phyloP scores from a whole-genome alignment of 2,113 vertebrate species.

The Melanocharis versteri region DNA sequence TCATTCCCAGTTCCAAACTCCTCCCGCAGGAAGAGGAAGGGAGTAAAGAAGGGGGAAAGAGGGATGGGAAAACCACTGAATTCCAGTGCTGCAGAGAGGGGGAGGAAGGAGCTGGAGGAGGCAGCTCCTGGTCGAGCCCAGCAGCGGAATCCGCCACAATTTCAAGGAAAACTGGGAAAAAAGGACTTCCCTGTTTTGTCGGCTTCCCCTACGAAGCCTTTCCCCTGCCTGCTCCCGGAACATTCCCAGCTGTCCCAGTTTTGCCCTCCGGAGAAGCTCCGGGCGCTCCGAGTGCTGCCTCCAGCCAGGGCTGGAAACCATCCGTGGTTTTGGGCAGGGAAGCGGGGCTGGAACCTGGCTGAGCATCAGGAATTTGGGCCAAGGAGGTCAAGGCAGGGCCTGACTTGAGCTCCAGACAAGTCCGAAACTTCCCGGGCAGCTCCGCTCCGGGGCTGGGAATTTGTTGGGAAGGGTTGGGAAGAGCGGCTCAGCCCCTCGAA shows the following conservation, averaged over 20 bases:
- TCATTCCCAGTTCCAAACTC: neutral
- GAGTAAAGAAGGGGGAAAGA: neutral
- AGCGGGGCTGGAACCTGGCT: neutral
- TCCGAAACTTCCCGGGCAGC: neutral
- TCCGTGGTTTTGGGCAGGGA: neutral
- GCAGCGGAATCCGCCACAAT: neutral
- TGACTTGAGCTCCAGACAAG: neutral
- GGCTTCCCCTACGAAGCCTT: neutral
- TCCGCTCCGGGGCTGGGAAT: neutral
- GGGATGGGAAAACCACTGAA: accelerated
- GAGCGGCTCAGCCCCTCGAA: neutral
- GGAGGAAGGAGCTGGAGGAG: neutral
- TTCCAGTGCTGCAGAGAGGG: neutral
- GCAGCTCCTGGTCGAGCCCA: accelerated
- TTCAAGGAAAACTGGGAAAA: neutral
- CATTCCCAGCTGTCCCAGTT: neutral
- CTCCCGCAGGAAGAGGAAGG: neutral
- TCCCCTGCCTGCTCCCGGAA: neutral
- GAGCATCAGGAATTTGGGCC: neutral
- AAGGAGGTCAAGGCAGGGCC: neutral
- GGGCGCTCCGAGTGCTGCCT: neutral
- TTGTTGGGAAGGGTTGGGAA: neutral
- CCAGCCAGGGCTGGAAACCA: neutral
- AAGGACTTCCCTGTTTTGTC: neutral
- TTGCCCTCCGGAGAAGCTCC: neutral